Conservation (phyloP, 2,113 vertebrate genomes). For the Nannospalax galili region DNA sequence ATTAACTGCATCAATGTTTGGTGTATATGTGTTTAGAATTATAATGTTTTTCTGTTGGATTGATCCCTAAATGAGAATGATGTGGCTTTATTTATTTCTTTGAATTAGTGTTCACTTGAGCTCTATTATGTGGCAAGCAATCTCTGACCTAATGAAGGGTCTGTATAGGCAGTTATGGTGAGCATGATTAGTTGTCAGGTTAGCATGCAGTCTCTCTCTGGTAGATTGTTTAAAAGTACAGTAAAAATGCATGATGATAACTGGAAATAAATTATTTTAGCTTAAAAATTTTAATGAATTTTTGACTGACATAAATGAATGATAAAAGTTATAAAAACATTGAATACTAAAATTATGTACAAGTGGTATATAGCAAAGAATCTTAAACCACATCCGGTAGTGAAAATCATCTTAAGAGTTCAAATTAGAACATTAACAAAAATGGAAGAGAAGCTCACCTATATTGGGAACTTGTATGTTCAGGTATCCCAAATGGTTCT, state of each 20-base stretch:
- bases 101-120: background rate
- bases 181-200: background rate
- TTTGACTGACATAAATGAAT: background rate
- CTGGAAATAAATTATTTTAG: background rate
- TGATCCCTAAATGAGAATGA: background rate
- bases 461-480: background rate
- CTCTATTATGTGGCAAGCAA: background rate
- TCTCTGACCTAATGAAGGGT: background rate
- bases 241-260: background rate
- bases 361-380: background rate
- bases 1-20: no score
- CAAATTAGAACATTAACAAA: slow-evolving; percentile 18
- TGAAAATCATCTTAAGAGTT: background rate
- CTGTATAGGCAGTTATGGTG: no score
- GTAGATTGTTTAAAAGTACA: background rate
- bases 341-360: background rate
- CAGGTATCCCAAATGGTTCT: background rate
- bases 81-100: background rate
- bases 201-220: background rate
- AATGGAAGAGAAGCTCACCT: background rate
- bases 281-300: background rate
- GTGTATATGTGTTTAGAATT: background rate
- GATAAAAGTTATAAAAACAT: background rate
- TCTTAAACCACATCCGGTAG: background rate
- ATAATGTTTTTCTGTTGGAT: background rate